Evolutionary conservation across 2,888 invertebrate genomes (phyloP).

Genomic region (Chalcosyrphus nemorum): DNA sequence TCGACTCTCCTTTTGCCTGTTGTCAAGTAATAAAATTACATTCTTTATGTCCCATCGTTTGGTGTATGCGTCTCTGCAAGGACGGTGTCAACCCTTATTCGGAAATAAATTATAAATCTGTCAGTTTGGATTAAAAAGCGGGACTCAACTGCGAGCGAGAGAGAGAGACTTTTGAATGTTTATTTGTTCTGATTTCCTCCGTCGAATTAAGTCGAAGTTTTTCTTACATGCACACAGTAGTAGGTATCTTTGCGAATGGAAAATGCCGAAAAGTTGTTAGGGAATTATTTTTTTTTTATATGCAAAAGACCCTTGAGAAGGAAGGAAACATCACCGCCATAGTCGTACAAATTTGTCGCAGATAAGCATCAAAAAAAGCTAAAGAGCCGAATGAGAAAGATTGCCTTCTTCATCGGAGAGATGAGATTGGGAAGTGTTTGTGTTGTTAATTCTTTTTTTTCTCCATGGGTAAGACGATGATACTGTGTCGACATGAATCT

Average conservation of each 20-base stretch:
- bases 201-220: conserved; percentile 63
- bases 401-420: conserved; percentile 58
- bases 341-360: conserved; percentile 68
- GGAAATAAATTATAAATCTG: conserved; percentile 74
- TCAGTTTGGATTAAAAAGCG: conserved; percentile 75
- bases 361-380: conserved; percentile 68
- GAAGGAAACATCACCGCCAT: too few species aligned
- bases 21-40: conserved; percentile 39
- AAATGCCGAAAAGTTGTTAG: conserved; percentile 13
- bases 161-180: conserved; percentile 58
- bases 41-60: conserved; percentile 18
- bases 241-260: background rate
- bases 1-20: conserved; percentile 17
- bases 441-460: conserved; percentile 6
- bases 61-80: background rate
- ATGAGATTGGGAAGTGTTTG: conserved; percentile 45
- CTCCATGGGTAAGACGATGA: conserved; percentile 34
- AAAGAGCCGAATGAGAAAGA: conserved; percentile 54
- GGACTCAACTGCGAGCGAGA: conserved; percentile 31
- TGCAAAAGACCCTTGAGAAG: conserved; percentile 57
- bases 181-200: conserved; percentile 67
- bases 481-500: conserved; percentile 70
- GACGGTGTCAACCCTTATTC: conserved; percentile 69
- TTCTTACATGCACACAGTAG: conserved; percentile 14
- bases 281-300: conserved; percentile 47